Base-by-base conservation (phyloP, 2,113 vertebrate species). In the Leptocoma aspasia region DNA sequence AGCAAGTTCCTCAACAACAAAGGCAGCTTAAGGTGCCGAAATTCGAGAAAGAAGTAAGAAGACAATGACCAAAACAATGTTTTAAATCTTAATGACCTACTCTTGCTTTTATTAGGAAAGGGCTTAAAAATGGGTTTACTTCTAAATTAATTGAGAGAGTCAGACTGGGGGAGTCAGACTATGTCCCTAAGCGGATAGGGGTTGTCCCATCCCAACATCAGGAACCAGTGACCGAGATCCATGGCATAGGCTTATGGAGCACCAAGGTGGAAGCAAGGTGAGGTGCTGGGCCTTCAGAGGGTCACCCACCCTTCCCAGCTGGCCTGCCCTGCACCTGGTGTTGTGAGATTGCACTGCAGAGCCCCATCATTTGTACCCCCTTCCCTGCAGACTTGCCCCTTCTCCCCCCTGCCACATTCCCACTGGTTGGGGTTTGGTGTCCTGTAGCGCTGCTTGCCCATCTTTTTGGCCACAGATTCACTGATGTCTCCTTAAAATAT, bases 1-100 rank as follows among this genome's bases (percentile, higher is more conserved):
- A 96, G 96, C 96, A 96, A 97, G 98, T 97, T 97, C 89, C 82
- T 90, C 93, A 91, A 93, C 94, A 98, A 98, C 97, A 97, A 96
- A 97, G 93, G 90, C 91, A 92, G 92, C 81, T 94, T 87, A 89
- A 72, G 80, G 90, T 88, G 88, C 81, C 17, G 9, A 91, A 90
- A 96, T 30, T 82, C 68, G 41, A 94, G 92, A 75, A 85, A 95
- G 88, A 95, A 95, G 83, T 82, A 64, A n/a, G 50, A 92, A 73
- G 86, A 93, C 80, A 91, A 73, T 92, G 70, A 73, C 52, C 79
- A 42, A 95, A 94, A 17, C n/a, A 65, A 33, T 57, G 83, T 78
- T 89, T 90, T 90, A 92, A 91, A 95, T 96, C 82, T 45, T 75
- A 89, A 73, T 31, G 23, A 53, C 68, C 49, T 82, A 57, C 54